phyloP scores from a whole-genome alignment of 2,113 vertebrate species.

The Alligator mississippiensis region DNA sequence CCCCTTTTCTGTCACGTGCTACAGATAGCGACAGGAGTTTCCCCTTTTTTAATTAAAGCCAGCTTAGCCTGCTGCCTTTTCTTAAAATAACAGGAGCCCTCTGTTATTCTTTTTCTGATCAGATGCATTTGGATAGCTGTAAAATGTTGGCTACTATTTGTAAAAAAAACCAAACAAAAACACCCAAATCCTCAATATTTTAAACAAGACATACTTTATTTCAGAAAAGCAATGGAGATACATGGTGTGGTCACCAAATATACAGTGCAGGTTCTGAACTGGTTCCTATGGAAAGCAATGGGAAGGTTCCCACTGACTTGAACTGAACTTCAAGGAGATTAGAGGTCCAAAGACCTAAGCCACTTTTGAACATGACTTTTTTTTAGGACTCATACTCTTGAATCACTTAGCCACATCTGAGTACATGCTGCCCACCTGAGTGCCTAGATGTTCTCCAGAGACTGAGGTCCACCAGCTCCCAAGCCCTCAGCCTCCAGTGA shows the following conservation, averaged over 20 bases:
- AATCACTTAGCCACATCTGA: neutral
- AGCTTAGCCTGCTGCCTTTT: no score
- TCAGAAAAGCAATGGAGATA: neutral
- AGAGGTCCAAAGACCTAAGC: neutral
- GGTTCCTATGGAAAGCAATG: neutral
- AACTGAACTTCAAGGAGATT: neutral
- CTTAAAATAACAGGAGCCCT: neutral
- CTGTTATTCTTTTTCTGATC: neutral
- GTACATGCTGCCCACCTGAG: no score
- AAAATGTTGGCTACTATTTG: neutral
- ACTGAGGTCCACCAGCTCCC: no score
- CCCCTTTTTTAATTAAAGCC: no score
- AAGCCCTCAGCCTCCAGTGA: no score
- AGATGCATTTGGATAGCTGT: conserved; percentile 9
- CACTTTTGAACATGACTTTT: neutral
- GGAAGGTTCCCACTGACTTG: neutral
- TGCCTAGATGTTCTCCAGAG: no score
- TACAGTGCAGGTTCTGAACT: neutral
- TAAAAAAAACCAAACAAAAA: neutral
- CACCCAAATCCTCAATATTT: neutral
- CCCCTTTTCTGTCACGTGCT: no score
- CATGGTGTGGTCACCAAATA: neutral
- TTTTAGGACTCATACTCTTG: neutral
- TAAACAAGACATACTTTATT: neutral
- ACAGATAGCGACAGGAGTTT: no score